A percentile compares a stretch with the other conserved stretches of the same genome.
phyloP scores from a whole-genome alignment of 1,140 invertebrate species.

The Pygmarrhopalites habei region DNA sequence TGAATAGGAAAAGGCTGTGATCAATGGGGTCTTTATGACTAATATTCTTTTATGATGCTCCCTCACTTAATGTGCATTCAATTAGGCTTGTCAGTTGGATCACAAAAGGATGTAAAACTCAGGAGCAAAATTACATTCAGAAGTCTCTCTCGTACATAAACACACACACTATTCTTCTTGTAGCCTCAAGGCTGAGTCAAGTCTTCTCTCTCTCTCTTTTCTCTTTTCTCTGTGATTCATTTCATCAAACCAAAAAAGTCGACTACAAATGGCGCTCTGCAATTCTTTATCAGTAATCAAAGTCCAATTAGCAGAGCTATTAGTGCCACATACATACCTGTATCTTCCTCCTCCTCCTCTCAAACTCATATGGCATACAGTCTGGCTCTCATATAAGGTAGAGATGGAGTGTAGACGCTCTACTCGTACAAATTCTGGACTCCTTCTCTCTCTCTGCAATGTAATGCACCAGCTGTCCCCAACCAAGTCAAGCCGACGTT shows the following conservation, averaged over 20 bases:
- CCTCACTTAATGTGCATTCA: constrained; percentile 25
- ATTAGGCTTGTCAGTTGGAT: constrained; percentile 19
- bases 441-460: no score
- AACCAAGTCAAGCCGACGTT: no score
- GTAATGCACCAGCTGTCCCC: no score
- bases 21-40: constrained; percentile 29
- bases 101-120: no score
- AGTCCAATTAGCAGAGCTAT: constrained; percentile 25
- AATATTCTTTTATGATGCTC: constrained; percentile 27
- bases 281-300: constrained; percentile 28
- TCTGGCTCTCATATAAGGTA: not conserved
- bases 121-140: no score
- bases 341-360: not conserved
- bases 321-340: constrained; percentile 17
- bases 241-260: not conserved
- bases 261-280: constrained; percentile 15
- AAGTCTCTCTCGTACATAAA: no score
- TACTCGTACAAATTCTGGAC: not conserved
- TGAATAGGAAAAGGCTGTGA: constrained; percentile 21
- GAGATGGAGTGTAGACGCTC: not conserved
- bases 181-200: no score
- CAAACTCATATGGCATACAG: not conserved
- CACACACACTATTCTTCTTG: no score
- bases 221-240: not conserved
- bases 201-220: no score